Evolutionary conservation across 2,797 vertebrate genomes (phyloP).

Genomic region (Anguilla obscura): DNA sequence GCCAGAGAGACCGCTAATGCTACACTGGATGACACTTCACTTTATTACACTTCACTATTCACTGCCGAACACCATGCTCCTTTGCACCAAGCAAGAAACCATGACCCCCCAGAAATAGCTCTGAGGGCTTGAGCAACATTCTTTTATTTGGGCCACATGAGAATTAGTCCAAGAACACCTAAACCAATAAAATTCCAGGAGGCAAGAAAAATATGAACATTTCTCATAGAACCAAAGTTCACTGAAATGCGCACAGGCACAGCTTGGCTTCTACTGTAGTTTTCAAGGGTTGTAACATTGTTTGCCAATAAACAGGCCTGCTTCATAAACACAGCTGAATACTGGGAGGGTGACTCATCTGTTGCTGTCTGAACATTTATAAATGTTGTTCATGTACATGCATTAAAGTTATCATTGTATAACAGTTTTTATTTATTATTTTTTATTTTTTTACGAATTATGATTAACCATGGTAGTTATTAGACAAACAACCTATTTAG

Average conservation of each 20-base stretch:
- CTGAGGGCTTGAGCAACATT: conserved; percentile 31
- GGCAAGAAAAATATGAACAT: conserved; percentile 33
- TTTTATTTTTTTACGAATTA: not conserved
- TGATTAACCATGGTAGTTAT: not conserved
- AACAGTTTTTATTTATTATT: not conserved
- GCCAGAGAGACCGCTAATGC: conserved; percentile 25
- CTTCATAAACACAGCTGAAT: not conserved
- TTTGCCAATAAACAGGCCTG: not conserved
- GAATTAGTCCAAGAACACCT: conserved; percentile 44
- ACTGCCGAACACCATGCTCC: not conserved
- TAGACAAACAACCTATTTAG: not conserved
- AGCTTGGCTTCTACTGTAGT: not conserved
- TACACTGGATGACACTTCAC: conserved; percentile 32
- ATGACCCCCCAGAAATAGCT: conserved; percentile 29
- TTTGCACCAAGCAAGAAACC: conserved; percentile 31
- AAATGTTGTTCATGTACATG: not conserved
- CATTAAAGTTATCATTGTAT: not conserved
- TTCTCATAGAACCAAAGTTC: conserved; percentile 7
- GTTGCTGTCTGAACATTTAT: not conserved
- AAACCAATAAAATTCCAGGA: conserved; percentile 42
- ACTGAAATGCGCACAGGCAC: not conserved
- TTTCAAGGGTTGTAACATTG: not conserved
- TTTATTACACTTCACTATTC: not conserved
- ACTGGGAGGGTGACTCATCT: not conserved
- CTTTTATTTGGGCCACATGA: conserved; percentile 43